A percentile compares a stretch with the other conserved stretches of the same genome.
These are phyloP conservation scores for Trematocara variabile DNA, from an alignment of 2,113 vertebrate species.

Conservation along the genomic window DNA sequence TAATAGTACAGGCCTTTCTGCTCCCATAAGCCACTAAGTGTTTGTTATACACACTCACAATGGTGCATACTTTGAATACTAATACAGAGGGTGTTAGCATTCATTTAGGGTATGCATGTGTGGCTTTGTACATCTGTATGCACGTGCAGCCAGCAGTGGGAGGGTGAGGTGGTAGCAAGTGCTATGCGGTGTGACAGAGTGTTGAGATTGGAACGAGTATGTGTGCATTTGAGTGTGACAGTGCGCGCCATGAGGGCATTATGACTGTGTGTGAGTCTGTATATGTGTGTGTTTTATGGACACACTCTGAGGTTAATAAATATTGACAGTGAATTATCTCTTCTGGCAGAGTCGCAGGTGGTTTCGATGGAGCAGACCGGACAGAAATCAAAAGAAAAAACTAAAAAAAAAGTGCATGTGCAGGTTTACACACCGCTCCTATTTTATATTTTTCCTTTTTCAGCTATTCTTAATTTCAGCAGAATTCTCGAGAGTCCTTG, in stretches of 20 bases:
- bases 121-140: slow-evolving; percentile 26
- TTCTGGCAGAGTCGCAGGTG: slow-evolving; percentile 69
- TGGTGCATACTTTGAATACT: slow-evolving; percentile 36
- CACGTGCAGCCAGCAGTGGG: neutral
- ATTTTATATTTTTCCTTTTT: neutral
- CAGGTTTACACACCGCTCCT: neutral
- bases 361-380: slow-evolving; percentile 50
- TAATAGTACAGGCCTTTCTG: slow-evolving; percentile 27
- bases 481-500: neutral
- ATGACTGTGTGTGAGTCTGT: neutral
- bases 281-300: neutral
- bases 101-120: neutral
- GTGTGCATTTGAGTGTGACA: slow-evolving; percentile 39
- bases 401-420: neutral
- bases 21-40: slow-evolving; percentile 23
- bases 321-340: slow-evolving; percentile 75
- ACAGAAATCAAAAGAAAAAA: slow-evolving; percentile 26
- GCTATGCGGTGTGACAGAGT: slow-evolving; percentile 11
- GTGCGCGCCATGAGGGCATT: neutral
- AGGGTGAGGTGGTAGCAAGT: neutral
- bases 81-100: slow-evolving; percentile 28
- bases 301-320: slow-evolving; percentile 66
- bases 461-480: neutral
- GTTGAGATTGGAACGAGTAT: slow-evolving; percentile 10
- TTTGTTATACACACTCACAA: slow-evolving; percentile 30